Conservation (phyloP, 2,797 vertebrate genomes). For the Zalophus californianus region DNA sequence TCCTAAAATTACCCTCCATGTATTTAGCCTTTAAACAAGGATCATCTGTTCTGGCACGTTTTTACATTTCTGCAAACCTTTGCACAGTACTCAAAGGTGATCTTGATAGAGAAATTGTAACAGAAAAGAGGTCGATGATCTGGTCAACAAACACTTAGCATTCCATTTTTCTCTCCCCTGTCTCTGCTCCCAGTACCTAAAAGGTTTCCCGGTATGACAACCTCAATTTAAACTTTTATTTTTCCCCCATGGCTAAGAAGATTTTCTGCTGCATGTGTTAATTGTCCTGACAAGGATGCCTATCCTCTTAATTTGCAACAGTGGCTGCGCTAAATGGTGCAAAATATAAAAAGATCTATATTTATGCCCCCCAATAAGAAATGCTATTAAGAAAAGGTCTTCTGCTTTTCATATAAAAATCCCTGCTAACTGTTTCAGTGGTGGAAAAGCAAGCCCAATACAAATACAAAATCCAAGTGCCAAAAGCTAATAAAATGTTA, state of each 20-base stretch:
- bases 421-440: constrained; percentile 53
- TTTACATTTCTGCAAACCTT: background rate
- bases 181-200: background rate
- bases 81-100: background rate
- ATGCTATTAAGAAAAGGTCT: constrained; percentile 59
- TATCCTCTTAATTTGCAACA: constrained; percentile 54
- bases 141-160: background rate
- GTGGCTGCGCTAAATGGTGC: constrained; percentile 54
- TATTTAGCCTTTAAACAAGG: constrained; percentile 40
- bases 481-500: constrained; percentile 73
- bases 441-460: constrained; percentile 46
- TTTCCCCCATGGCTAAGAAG: background rate
- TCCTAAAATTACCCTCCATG: background rate
- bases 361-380: background rate
- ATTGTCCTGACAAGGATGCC: constrained; percentile 44
- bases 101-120: background rate
- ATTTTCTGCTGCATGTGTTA: constrained; percentile 32
- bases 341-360: constrained; percentile 63
- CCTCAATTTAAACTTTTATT: background rate
- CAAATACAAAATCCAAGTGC: constrained; percentile 64
- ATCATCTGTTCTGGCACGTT: background rate
- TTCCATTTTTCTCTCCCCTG: background rate
- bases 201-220: background rate
- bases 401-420: constrained; percentile 57
- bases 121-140: background rate